A percentile compares a stretch with the other conserved stretches of the same genome.
Conservation (phyloP, 2,888 invertebrate genomes). For the Drosophila vallismaia region DNA sequence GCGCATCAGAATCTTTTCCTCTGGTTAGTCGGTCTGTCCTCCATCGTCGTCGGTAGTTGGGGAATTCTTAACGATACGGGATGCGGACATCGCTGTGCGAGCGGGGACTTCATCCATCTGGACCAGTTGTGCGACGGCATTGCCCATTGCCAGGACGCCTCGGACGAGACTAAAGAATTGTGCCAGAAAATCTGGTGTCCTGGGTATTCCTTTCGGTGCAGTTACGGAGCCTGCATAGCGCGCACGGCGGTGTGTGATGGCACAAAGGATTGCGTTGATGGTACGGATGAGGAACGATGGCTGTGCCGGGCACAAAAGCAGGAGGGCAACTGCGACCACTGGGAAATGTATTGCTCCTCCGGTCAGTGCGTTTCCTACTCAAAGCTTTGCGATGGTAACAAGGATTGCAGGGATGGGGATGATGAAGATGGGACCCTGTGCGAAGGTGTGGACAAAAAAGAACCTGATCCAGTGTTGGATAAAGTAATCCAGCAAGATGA, state of each 20-base stretch:
- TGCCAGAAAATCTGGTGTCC: conserved; percentile 42
- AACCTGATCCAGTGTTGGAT: neutral
- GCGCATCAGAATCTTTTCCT: conserved; percentile 19
- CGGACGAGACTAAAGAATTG: conserved; percentile 40
- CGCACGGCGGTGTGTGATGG: conserved; percentile 44
- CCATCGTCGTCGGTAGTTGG: neutral
- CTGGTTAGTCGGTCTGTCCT: conserved; percentile 4
- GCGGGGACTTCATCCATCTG: conserved; percentile 41
- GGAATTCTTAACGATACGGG: neutral
- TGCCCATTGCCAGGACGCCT: conserved; percentile 39
- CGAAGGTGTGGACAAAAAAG: conserved; percentile 3
- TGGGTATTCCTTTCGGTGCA: conserved; percentile 47
- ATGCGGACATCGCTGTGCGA: conserved; percentile 28
- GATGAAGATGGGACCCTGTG: conserved; percentile 36
- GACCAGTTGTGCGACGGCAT: conserved; percentile 42
- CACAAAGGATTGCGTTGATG: conserved; percentile 33
- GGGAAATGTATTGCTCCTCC: conserved; percentile 44
- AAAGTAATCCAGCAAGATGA: neutral
- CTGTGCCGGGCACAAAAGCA: conserved; percentile 42
- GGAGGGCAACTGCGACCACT: conserved; percentile 46
- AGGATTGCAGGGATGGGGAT: conserved; percentile 42
- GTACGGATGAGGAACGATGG: conserved; percentile 45
- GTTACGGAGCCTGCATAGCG: conserved; percentile 49
- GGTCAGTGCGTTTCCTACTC: conserved; percentile 43
- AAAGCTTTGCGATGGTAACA: conserved; percentile 36